A percentile compares a stretch with the other conserved stretches of the same genome.
Conservation (phyloP, 1,140 invertebrate species). For the Probaryconus sp. region DNA sequence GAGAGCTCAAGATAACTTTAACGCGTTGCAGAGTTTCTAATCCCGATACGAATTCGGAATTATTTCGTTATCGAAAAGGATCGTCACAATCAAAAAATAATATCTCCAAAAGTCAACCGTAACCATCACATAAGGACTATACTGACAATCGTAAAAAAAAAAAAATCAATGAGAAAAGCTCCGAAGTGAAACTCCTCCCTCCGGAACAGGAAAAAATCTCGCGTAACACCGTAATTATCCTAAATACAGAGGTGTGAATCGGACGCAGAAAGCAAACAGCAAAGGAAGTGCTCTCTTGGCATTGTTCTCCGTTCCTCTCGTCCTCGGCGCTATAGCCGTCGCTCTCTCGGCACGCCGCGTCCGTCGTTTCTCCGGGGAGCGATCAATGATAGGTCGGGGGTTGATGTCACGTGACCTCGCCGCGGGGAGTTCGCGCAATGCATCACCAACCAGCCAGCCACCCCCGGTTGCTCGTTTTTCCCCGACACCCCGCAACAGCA, state of each 20-base stretch:
- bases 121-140: too few species aligned
- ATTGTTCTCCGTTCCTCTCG: neutral
- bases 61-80: too few species aligned
- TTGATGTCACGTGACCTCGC: slow-evolving; percentile 76
- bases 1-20: neutral
- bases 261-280: slow-evolving; percentile 44
- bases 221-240: slow-evolving; percentile 52
- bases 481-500: slow-evolving; percentile 62
- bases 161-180: too few species aligned
- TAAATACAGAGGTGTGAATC: slow-evolving; percentile 60
- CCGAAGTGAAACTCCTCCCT: neutral
- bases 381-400: slow-evolving; percentile 77
- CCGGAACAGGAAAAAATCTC: slow-evolving; percentile 31
- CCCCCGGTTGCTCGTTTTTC: slow-evolving; percentile 58
- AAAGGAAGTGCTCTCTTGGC: slow-evolving; percentile 23
- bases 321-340: slow-evolving; percentile 33
- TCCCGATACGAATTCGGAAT: too few species aligned
- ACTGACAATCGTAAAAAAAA: too few species aligned
- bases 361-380: slow-evolving; percentile 76
- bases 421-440: slow-evolving; percentile 78
- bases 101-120: too few species aligned
- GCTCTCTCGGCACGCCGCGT: slow-evolving; percentile 68
- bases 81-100: too few species aligned
- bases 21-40: neutral
- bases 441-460: slow-evolving; percentile 76